phyloP scores from a whole-genome alignment of 2,113 vertebrate species.

The Lophius piscatorius region DNA sequence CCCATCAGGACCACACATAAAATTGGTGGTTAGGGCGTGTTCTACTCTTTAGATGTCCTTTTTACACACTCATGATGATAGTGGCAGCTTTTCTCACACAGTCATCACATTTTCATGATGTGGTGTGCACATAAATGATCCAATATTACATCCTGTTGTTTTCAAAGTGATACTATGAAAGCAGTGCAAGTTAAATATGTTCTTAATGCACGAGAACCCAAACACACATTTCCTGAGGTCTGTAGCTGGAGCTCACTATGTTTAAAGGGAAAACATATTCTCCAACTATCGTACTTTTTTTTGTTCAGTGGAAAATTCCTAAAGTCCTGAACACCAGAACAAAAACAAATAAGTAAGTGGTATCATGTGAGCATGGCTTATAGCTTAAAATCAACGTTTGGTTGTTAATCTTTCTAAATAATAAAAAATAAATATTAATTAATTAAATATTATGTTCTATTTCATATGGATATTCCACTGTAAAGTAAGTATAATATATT shows the following conservation, averaged over 20 bases:
- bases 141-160: slow-evolving; percentile 31
- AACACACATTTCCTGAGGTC: slow-evolving; percentile 53
- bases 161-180: slow-evolving; percentile 17
- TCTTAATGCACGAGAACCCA: slow-evolving; percentile 46
- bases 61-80: slow-evolving; percentile 10
- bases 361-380: not conserved
- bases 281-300: slow-evolving; percentile 8
- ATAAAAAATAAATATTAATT: too few relatives aligned
- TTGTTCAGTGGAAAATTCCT: slow-evolving; percentile 6
- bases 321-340: not conserved
- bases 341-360: not conserved
- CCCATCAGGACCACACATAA: not conserved
- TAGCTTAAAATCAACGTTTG: not conserved
- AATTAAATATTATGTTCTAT: too few relatives aligned
- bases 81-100: slow-evolving; percentile 2
- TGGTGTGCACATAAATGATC: slow-evolving; percentile 19
- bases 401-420: not conserved
- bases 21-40: not conserved
- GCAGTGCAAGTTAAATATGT: slow-evolving; percentile 15
- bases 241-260: slow-evolving; percentile 24
- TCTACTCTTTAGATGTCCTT: slow-evolving; percentile 8
- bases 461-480: too few relatives aligned
- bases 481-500: too few relatives aligned
- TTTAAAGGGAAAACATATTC: slow-evolving; percentile 29
- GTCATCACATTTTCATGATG: not conserved